A percentile compares a stretch with the other conserved stretches of the same genome.
phyloP scores from a whole-genome alignment of 2,113 vertebrate genomes.

The Propithecus coquereli region DNA sequence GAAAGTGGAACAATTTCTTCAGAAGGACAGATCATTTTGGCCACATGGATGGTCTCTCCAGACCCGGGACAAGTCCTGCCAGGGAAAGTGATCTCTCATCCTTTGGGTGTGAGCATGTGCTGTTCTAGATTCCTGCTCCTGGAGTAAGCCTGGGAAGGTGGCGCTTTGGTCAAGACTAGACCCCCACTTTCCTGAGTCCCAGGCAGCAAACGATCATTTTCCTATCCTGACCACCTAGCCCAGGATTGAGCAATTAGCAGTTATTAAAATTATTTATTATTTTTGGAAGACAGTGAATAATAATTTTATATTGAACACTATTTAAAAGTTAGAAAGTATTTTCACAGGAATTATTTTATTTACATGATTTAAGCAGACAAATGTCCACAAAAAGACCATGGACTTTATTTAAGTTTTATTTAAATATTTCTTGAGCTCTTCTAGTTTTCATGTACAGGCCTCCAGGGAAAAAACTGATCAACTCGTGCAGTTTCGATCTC shows the following conservation, averaged over 20 bases:
- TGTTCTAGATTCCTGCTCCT: neutral
- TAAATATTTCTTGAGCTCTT: neutral
- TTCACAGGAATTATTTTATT: neutral
- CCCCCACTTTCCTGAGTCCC: neutral
- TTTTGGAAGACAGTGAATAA: neutral
- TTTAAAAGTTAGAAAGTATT: conserved; percentile 14
- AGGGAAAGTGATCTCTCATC: neutral
- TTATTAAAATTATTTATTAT: neutral
- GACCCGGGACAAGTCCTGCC: neutral
- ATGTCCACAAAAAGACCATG: neutral
- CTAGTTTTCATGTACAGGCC: neutral
- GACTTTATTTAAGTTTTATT: neutral
- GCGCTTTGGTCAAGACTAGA: neutral
- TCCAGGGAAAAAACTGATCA: neutral
- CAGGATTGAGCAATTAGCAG: neutral
- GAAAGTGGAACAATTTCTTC: neutral
- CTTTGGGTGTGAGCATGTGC: neutral
- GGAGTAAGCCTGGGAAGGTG: neutral
- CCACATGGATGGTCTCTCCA: neutral
- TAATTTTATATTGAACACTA: neutral
- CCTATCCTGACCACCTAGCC: neutral
- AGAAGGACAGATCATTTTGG: neutral
- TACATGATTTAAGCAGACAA: neutral
- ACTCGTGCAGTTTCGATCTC: neutral
- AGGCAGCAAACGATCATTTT: neutral